Conservation (phyloP, 2,113 vertebrate species). For the Mormyrus iriodes region DNA sequence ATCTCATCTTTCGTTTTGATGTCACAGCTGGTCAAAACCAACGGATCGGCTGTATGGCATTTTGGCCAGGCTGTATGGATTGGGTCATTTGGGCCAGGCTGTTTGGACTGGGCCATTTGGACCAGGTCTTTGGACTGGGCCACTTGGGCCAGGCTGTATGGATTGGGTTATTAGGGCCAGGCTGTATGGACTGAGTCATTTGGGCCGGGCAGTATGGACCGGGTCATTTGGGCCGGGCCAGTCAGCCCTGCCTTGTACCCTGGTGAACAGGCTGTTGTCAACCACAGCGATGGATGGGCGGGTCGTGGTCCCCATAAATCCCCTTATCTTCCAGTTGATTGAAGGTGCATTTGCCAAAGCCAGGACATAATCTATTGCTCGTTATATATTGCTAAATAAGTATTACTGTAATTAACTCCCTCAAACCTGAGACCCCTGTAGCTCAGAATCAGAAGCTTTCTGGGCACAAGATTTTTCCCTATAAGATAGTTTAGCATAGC, state of each 20-base stretch:
- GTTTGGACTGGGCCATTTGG: neutral
- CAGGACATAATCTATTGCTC: neutral
- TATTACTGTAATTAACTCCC: neutral
- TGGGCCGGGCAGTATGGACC: neutral
- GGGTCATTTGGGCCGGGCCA: no score
- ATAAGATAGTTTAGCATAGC: neutral
- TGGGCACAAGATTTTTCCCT: neutral
- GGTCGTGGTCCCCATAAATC: neutral
- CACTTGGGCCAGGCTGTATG: neutral
- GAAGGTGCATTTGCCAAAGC: neutral
- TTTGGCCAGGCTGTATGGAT: neutral
- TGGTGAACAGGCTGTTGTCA: neutral
- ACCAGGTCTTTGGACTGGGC: neutral
- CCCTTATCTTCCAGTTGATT: neutral
- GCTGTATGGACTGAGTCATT: neutral
- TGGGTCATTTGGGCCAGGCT: neutral
- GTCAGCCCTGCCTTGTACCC: neutral
- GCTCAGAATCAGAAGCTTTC: neutral
- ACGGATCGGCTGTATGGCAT: constrained; percentile 5
- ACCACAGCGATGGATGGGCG: neutral
- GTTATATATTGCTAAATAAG: neutral
- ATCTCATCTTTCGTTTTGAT: constrained; percentile 36
- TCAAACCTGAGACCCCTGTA: neutral
- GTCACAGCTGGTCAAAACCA: constrained; percentile 47
- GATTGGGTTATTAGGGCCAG: no score